Evolutionary conservation across 1,140 invertebrate species (phyloP).

Genomic region (Physella acuta): DNA sequence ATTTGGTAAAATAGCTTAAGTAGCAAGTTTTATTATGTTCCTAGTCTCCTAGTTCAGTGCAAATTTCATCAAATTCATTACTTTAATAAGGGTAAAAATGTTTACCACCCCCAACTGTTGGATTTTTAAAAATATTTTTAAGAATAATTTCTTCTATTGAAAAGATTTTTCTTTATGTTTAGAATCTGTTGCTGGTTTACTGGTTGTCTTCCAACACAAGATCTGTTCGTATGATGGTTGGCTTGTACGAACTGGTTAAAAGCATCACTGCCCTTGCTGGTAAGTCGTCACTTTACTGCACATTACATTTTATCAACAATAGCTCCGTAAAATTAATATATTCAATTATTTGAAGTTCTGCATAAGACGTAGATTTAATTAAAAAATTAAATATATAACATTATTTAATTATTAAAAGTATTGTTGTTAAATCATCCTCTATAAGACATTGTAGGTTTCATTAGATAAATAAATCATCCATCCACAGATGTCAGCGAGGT

Average conservation of each 20-base stretch:
- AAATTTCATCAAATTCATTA: too few species aligned
- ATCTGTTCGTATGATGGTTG: slow-evolving; percentile 25
- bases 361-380: too few species aligned
- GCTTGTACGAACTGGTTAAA: slow-evolving; percentile 41
- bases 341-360: not conserved
- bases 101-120: too few species aligned
- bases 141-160: not conserved
- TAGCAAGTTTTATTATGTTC: too few species aligned
- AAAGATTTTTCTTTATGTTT: not conserved
- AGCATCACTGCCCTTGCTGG: slow-evolving; percentile 42
- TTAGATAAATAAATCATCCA: too few species aligned
- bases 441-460: too few species aligned
- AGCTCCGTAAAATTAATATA: not conserved
- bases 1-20: too few species aligned
- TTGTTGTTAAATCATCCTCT: too few species aligned
- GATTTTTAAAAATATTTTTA: not conserved
- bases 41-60: too few species aligned
- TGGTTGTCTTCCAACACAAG: slow-evolving; percentile 41
- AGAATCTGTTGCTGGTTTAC: slow-evolving; percentile 43
- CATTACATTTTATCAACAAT: not conserved
- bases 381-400: too few species aligned
- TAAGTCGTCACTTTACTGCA: slow-evolving; percentile 13
- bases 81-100: too few species aligned
- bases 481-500: slow-evolving; percentile 45
- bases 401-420: too few species aligned